Percentiles rank a stretch among this genome's conserved stretches.
phyloP scores from a whole-genome alignment of 2,888 invertebrate species.

The Drosophila ezoana region DNA sequence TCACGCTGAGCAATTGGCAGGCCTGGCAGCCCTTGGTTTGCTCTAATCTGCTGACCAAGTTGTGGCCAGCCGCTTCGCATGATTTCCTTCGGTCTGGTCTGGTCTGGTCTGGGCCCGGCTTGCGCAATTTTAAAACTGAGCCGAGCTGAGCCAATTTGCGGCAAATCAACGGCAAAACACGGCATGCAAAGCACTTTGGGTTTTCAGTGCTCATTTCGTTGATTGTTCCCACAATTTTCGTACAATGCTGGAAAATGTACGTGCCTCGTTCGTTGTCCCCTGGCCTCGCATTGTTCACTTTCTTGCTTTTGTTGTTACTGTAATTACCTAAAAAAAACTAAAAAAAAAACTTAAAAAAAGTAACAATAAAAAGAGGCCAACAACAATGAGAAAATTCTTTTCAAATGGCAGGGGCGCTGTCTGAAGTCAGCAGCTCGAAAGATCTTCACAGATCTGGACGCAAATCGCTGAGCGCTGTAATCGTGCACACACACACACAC shows the following conservation, averaged over 20 bases:
- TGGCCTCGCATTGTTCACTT: conserved; percentile 47
- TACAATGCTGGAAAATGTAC: conserved; percentile 79
- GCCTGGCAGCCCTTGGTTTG: conserved; percentile 34
- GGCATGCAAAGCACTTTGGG: conserved; percentile 76
- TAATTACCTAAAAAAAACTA: conserved; percentile 64
- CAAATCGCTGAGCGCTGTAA: conserved; percentile 68
- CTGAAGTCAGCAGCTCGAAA: conserved; percentile 60
- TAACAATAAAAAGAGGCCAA: conserved; percentile 31
- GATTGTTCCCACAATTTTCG: conserved; percentile 81
- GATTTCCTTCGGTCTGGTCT: conserved; percentile 61
- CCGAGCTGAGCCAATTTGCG: conserved; percentile 62
- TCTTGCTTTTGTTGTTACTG: conserved; percentile 55
- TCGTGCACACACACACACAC: conserved; percentile 55
- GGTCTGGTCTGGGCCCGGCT: conserved; percentile 5
- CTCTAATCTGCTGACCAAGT: conserved; percentile 81
- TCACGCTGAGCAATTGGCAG: conserved; percentile 52
- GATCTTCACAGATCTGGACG: conserved; percentile 65
- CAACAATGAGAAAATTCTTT: conserved; percentile 78
- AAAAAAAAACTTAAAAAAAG: conserved; percentile 16
- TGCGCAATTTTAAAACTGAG: conserved; percentile 57
- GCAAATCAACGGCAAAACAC: conserved; percentile 65
- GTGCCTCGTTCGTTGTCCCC: conserved; percentile 65
- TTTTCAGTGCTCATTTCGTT: conserved; percentile 66
- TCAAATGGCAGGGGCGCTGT: conserved; percentile 64
- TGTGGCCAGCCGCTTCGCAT: conserved; percentile 75